These are phyloP conservation scores for Onychomys leucogaster DNA, from an alignment of 2,797 vertebrate species.

Conservation along the genomic window DNA sequence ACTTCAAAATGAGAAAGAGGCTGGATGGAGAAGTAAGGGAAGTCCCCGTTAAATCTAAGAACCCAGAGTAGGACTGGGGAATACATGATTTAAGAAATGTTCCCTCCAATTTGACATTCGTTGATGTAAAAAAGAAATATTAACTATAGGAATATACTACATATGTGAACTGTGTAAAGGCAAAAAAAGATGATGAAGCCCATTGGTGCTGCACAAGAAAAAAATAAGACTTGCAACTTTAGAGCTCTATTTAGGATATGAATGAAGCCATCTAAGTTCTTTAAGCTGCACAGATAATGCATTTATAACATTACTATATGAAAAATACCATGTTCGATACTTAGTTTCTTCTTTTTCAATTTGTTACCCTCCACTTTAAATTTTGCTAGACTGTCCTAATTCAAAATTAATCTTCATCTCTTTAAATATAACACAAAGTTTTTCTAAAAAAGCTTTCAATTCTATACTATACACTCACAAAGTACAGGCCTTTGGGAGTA, in stretches of 20 bases:
- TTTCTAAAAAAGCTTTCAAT: slow-evolving; percentile 2
- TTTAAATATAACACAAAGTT: background rate
- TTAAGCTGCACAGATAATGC: background rate
- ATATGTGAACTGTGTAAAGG: background rate
- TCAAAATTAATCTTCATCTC: slow-evolving; percentile 51
- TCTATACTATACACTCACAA: background rate
- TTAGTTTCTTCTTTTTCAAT: slow-evolving; percentile 1
- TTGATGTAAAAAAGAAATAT: background rate
- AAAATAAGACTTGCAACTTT: slow-evolving; percentile 9
- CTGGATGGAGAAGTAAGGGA: slow-evolving; percentile 1
- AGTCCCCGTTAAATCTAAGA: background rate
- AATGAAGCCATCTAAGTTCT: background rate
- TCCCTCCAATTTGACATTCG: background rate
- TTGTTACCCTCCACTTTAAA: slow-evolving; percentile 13
- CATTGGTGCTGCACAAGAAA: background rate
- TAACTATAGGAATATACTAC: slow-evolving; percentile 1
- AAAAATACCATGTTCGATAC: background rate
- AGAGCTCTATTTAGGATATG: slow-evolving; percentile 29
- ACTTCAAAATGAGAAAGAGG: background rate
- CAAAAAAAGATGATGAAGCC: background rate
- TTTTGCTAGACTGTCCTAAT: slow-evolving; percentile 13
- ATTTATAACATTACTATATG: background rate
- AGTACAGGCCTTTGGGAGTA: background rate
- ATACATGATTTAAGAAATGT: background rate
- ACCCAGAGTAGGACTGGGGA: background rate